Conservation (phyloP, 2,888 invertebrate genomes). For the Caenorhabditis parvicauda region DNA sequence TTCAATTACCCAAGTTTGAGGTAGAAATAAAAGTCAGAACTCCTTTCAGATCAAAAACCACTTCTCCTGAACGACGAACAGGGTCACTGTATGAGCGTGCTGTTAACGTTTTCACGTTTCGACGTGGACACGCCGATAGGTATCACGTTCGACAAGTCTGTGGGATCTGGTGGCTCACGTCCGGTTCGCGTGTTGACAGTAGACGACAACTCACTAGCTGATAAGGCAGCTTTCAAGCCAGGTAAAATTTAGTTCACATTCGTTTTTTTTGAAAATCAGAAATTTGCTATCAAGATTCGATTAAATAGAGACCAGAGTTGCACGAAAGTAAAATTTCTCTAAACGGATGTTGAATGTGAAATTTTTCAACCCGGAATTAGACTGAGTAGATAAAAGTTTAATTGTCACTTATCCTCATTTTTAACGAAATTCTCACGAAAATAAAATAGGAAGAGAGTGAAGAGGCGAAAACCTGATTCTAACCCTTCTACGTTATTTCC, state of each 20-base stretch:
- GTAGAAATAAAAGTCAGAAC: neutral
- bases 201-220: slow-evolving; percentile 47
- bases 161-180: slow-evolving; percentile 5
- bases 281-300: neutral
- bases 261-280: neutral
- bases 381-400: neutral
- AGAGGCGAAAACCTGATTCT: neutral
- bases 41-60: slow-evolving; percentile 38
- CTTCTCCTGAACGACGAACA: slow-evolving; percentile 40
- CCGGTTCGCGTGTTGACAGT: slow-evolving; percentile 43
- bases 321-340: too few relatives aligned
- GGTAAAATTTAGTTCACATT: slow-evolving; percentile 14
- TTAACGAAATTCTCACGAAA: neutral
- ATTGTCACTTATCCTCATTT: neutral
- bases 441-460: neutral
- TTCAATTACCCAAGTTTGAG: too few relatives aligned
- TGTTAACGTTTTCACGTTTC: slow-evolving; percentile 49
- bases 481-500: neutral
- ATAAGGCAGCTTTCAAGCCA: slow-evolving; percentile 49
- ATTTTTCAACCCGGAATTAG: too few relatives aligned
- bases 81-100: slow-evolving; percentile 45
- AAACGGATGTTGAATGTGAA: too few relatives aligned
- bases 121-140: slow-evolving; percentile 45
- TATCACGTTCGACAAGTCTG: slow-evolving; percentile 38
- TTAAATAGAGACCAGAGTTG: too few relatives aligned